These are phyloP conservation scores for Poecilia latipinna DNA, from an alignment of 2,113 vertebrate genomes.

Conservation along the genomic window DNA sequence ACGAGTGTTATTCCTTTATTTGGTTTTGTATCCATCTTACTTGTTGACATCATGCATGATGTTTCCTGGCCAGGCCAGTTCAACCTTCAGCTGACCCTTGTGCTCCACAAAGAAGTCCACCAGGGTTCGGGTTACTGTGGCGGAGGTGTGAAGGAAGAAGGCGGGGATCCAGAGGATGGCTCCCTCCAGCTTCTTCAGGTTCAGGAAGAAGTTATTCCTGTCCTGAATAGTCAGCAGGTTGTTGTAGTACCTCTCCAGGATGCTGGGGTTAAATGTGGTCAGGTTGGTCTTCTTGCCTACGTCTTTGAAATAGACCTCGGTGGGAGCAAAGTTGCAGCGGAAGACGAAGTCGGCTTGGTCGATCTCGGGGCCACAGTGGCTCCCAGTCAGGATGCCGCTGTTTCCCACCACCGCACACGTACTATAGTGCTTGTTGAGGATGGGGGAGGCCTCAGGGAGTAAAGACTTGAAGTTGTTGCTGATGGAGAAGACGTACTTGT, in stretches of 20 bases:
- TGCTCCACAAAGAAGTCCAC: slow-evolving; percentile 99
- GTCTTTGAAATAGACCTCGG: slow-evolving; percentile 92
- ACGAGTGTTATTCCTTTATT: not conserved
- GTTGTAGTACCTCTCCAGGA: slow-evolving; percentile 98
- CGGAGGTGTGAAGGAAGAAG: slow-evolving; percentile 97
- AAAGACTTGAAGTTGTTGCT: slow-evolving; percentile 94
- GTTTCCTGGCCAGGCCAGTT: slow-evolving; percentile 97
- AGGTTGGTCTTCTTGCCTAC: slow-evolving; percentile 96
- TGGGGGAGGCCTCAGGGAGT: slow-evolving; percentile 91
- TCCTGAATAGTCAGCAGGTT: slow-evolving; percentile 98
- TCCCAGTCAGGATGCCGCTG: slow-evolving; percentile 95
- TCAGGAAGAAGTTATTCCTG: slow-evolving; percentile 97
- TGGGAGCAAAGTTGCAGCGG: slow-evolving; percentile 98
- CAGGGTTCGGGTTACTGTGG: slow-evolving; percentile 94
- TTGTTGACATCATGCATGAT: slow-evolving; percentile 99
- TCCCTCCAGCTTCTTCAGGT: slow-evolving; percentile 94
- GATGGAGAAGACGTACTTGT: slow-evolving; percentile 98
- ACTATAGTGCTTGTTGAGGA: slow-evolving; percentile 92
- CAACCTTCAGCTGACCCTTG: slow-evolving; percentile 91
- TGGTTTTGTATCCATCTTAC: slow-evolving; percentile 69
- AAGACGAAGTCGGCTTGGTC: slow-evolving; percentile 95
- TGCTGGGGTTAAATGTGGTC: slow-evolving; percentile 98
- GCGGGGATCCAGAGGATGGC: slow-evolving; percentile 98
- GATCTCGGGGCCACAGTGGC: slow-evolving; percentile 91
- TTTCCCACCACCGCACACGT: slow-evolving; percentile 95